Base-by-base conservation (phyloP, 2,888 invertebrate species). In the Hypsopygia costalis region DNA sequence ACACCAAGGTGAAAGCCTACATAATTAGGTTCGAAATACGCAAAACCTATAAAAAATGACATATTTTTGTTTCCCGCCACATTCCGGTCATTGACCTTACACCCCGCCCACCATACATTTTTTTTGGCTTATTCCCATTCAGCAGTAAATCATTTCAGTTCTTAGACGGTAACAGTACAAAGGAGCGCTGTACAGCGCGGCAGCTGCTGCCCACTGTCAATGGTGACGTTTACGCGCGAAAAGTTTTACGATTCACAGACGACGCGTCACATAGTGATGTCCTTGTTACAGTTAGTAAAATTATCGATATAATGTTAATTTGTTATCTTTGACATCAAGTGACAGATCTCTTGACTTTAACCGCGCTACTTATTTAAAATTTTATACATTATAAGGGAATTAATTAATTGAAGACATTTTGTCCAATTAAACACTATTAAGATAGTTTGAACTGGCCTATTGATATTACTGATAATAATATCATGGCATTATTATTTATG, bases 201-300 rank as follows among this genome's bases (percentile, higher is more conserved):
- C 85, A 85, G 82, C 83, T 82, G 85, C 81, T 83, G 64, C 59
- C 68, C 71, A 70, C 71, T 74, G 79, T 81, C 86, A 80, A 73
- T 69, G 62, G 73, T 81, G 88, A 88, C 86, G 77, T 88, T 88
- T 85, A 87, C 85, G 86, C 83, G 83, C 86, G 77, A 81, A 85
- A 82, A 87, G 85, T 82, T 88, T 86, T 87, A 88, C 76, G 86
- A 82, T 64, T 69, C 56, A 67, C 80, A 85, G 88, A 83, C 86
- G 79, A 69, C 71, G 74, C 73, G 76, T 73, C 75, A 51, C 60
- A 59, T 60, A 83, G 82, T 74, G 82, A 62, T 63, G 82, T 62
- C 56, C 33, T 33, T 28, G 16, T 20, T 30, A 3, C 25, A 7
- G 25, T 25, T 1, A 25, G 6, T 6, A 8, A 7, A 48, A 47